A percentile compares a stretch with the other conserved stretches of the same genome.
These are phyloP conservation scores for Apotomis capreana DNA, from an alignment of 2,888 invertebrate species.

Conservation along the genomic window DNA sequence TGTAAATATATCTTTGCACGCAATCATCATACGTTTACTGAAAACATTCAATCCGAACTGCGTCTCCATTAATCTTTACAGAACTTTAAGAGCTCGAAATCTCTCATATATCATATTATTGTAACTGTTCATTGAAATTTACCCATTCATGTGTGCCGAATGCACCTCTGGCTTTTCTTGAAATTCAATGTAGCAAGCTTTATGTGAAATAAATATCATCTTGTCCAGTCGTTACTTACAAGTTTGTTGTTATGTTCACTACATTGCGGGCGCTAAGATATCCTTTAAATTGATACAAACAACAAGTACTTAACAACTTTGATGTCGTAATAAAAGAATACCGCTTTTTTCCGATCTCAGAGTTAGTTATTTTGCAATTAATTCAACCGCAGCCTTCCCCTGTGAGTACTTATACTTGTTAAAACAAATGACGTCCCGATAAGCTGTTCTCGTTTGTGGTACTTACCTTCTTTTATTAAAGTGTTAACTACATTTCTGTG, in stretches of 20 bases:
- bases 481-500: slow-evolving; percentile 57
- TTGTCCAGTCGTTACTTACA: background rate
- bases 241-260: background rate
- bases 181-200: slow-evolving; percentile 13
- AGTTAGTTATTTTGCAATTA: slow-evolving; percentile 5
- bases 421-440: slow-evolving; percentile 59
- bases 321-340: background rate
- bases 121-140: slow-evolving; percentile 16
- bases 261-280: background rate
- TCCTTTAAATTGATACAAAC: background rate
- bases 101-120: slow-evolving; percentile 17
- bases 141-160: slow-evolving; percentile 18
- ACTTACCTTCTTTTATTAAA: slow-evolving; percentile 56
- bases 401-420: slow-evolving; percentile 46
- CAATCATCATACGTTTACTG: slow-evolving; percentile 25
- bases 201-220: background rate
- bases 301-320: background rate
- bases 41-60: slow-evolving; percentile 9
- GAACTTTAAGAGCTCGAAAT: slow-evolving; percentile 15
- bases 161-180: slow-evolving; percentile 14
- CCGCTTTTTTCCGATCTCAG: background rate
- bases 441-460: slow-evolving; percentile 46
- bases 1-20: slow-evolving; percentile 51
- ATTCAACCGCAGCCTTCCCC: slow-evolving; percentile 4
- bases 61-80: slow-evolving; percentile 17